Conservation (phyloP, 2,113 vertebrate genomes). For the Pluvialis apricaria region DNA sequence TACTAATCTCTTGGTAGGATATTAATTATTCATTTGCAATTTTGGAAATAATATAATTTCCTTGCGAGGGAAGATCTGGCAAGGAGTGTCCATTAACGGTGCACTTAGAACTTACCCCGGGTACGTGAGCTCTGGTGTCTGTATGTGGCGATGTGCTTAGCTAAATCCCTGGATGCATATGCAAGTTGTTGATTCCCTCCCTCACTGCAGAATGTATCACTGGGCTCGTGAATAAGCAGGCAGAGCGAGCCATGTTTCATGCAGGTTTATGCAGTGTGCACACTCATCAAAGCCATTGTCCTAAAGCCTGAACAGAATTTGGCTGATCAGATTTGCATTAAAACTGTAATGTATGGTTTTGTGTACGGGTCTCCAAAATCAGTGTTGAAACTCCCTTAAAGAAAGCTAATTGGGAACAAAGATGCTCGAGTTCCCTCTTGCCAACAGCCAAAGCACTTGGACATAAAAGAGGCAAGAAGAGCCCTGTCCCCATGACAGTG, state of each 20-base stretch:
- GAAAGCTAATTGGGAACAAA: not conserved
- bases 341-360: not conserved
- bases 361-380: not conserved
- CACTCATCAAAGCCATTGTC: not conserved
- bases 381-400: not conserved
- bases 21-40: slow-evolving; percentile 4
- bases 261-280: not conserved
- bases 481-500: not conserved
- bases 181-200: not conserved
- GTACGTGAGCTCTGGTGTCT: not conserved
- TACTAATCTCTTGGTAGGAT: not conserved
- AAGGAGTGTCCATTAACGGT: not conserved
- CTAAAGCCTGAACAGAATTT: not conserved
- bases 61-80: not conserved
- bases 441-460: not conserved
- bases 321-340: not conserved
- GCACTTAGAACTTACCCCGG: not conserved
- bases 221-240: not conserved
- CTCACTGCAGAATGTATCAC: not conserved
- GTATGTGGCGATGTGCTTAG: not conserved
- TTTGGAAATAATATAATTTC: not conserved
- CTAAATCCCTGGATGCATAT: not conserved
- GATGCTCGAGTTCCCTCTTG: not conserved
- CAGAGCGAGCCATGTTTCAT: not conserved
- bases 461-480: not conserved